Base-by-base conservation (phyloP, 2,797 vertebrate species). In the Eospalax fontanierii region DNA sequence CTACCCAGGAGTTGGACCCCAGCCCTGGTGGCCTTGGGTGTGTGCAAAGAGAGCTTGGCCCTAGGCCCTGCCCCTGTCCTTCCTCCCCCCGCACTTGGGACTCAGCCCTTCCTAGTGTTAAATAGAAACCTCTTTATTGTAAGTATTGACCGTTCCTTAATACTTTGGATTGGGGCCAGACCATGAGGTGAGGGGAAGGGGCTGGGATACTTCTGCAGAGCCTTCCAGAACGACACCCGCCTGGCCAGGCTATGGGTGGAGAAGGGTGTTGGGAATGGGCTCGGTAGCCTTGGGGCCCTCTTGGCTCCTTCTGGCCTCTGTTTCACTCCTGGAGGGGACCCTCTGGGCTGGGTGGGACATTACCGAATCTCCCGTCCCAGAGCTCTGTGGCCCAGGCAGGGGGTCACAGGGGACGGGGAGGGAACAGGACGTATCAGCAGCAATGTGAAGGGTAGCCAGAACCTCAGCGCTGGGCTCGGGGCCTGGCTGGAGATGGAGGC, bases 41-140 rank as follows among this genome's bases (percentile, higher is more conserved):
- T 87, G 93, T 86, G 71, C 93, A 84, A 68, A 87, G 70, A 86
- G 88, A 40, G 78, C 87, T 96, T 97, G 96, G 93, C 94, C 92
- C 50, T 2, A 88, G 96, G 96, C 92, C 93, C 91, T 89, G 89
- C 75, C 86, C 95, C 82, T 0, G 16, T 74, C 87, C 79, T 95
- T 90, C 95, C 95, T 94, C 81, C 96, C 35, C 93, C 84, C 61
- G 63, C 90, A 80, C 68, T 87, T 84, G 40, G 86, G 93, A 91
- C 96, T 96, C 96, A 70, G 96, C 94, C 96, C 96, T 96, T 97
- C 95, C 97, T 96, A 89, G 80, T 79, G 96, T 96, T 96, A 96
- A 95, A 96, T 97, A 97, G 95, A 96, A 96, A 97, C 94, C 92
- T 97, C 97, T 97, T 97, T 97, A 97, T 97, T 98, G 96, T 95